Conservation (phyloP, 2,113 vertebrate genomes). For the Ascaphus truei region DNA sequence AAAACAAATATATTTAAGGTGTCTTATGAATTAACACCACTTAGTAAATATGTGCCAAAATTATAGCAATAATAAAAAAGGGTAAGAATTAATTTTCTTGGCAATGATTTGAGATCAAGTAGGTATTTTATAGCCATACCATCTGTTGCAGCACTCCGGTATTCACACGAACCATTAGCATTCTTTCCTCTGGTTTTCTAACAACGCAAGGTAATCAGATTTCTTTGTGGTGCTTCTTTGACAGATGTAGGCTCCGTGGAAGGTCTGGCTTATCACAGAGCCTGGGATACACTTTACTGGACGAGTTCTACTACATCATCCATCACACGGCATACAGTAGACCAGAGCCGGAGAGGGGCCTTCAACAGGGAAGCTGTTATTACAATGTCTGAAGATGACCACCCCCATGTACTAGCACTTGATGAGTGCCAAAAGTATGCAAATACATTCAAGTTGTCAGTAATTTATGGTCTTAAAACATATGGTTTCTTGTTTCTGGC, state of each 20-base stretch:
- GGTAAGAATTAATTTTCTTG: not conserved
- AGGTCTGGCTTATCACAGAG: conserved; percentile 88
- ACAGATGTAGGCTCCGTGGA: conserved; percentile 95
- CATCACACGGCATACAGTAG: conserved; percentile 86
- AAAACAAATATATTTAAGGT: too few species aligned
- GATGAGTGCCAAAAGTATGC: conserved; percentile 92
- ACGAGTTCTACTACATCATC: conserved; percentile 93
- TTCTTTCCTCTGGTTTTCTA: not conserved
- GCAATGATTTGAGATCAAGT: not conserved
- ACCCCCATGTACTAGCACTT: conserved; percentile 84
- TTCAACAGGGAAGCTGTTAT: conserved; percentile 83
- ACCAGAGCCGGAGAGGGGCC: conserved; percentile 73
- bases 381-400: conserved; percentile 90
- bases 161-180: conserved; percentile 1
- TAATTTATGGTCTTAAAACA: not conserved
- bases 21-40: too few species aligned
- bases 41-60: too few species aligned
- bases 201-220: conserved; percentile 7
- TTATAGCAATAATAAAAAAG: not conserved
- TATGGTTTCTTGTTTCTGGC: not conserved
- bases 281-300: conserved; percentile 96
- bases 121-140: not conserved
- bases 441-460: not conserved
- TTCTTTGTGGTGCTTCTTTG: conserved; percentile 19
- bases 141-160: not conserved